Evolutionary conservation across 2,888 invertebrate species (phyloP), one percentile per base, ranked within the genome.

Genomic region (Agriopis marginaria): DNA sequence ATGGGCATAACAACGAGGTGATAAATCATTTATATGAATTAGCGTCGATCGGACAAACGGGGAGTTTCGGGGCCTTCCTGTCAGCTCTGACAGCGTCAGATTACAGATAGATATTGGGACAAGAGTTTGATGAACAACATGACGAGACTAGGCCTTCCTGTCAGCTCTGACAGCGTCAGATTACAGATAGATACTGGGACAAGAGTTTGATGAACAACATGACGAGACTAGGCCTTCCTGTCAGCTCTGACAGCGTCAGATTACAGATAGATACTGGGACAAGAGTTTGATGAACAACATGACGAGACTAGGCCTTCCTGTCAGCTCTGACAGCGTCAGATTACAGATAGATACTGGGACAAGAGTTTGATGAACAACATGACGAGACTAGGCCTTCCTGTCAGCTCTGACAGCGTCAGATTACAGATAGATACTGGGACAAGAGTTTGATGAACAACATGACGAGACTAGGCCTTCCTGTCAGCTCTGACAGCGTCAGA

Each of bases 1-100:
- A 58, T 62, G 68, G 63, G 66, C 72, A 63, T 66, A 66, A 66
- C 68, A 66, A 68, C 68, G 58, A 63, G 61, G 62, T 39, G 23
- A 71, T 73, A 23, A 73, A 73, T 73, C 73, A 71, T 73, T 66
- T 42, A 50, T 64, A 54, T 55, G 63, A 68, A 70, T 68, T 63
- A 70, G 49, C 47, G 62, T 70, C 62, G 58, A 61, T 59, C 63
- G 66, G 14, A 17, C 63, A 59, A 63, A 53, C 63, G 12, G 32
- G 23, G 12, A 54, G 53, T 39, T 39, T 53, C 14, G 11, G 32
- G n/a, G 32, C 44, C 32, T 23, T 45, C 12, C 45, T 45, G 44
- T 42, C 58, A 44, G 45, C 1, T 40, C 47, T 47, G 64, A 23
- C n/a, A 14, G 7, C 7, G 7, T 49, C 49, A 49, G 17, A 23